Evolutionary conservation across 2,797 vertebrate species (phyloP).

Genomic region (Sebastes cheni): DNA sequence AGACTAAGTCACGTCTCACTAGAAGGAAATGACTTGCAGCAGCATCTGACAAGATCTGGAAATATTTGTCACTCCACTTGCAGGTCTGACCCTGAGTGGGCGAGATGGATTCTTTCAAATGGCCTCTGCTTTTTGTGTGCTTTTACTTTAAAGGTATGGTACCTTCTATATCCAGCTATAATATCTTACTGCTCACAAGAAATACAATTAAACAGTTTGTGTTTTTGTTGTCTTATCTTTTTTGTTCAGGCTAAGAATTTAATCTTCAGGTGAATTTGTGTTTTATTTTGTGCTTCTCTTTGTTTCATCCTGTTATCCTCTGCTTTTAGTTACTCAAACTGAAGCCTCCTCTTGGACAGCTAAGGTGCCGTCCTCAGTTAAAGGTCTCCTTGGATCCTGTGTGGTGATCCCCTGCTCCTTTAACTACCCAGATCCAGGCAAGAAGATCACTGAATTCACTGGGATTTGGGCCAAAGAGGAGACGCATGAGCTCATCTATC

Average conservation of each 20-base stretch:
- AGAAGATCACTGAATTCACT: background rate
- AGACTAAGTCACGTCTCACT: background rate
- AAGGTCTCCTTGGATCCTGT: conserved; percentile 72
- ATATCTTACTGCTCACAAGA: background rate
- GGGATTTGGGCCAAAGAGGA: conserved; percentile 63
- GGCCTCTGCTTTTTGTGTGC: conserved; percentile 27
- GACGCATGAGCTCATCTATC: conserved; percentile 18
- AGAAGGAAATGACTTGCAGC: background rate
- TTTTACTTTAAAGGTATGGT: conserved; percentile 45
- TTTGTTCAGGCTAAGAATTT: background rate
- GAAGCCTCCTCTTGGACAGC: conserved; percentile 60
- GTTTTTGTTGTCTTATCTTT: background rate
- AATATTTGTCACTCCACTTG: conserved; percentile 13
- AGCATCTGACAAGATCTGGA: background rate
- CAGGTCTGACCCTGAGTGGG: conserved; percentile 2
- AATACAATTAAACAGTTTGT: background rate
- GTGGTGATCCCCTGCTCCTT: conserved; percentile 79
- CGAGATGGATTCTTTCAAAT: conserved; percentile 37
- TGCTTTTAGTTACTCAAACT: conserved; percentile 40
- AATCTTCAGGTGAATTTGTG: background rate
- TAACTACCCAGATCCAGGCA: conserved; percentile 45
- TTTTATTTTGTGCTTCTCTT: background rate
- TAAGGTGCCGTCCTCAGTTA: conserved; percentile 49
- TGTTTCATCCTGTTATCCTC: background rate
- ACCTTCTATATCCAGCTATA: background rate